A percentile compares a stretch with the other conserved stretches of the same genome.
phyloP scores from a whole-genome alignment of 2,888 invertebrate species.

The Horisme vitalbata region DNA sequence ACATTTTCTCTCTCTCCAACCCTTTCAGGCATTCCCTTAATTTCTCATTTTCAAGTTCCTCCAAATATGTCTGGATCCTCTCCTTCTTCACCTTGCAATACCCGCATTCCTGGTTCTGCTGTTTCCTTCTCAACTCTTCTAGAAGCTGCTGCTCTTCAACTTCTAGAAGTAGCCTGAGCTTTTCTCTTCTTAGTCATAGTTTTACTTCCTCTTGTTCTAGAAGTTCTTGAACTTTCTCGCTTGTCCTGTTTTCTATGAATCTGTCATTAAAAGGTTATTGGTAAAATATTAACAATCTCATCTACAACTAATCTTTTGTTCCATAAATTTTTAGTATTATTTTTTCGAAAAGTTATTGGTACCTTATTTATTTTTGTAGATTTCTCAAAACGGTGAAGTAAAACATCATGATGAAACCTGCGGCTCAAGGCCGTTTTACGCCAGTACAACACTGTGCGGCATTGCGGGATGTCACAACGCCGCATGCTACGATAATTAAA shows the following conservation, averaged over 20 bases:
- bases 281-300: no score
- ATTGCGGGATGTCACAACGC: no score
- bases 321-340: no score
- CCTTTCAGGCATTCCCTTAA: constrained; percentile 65
- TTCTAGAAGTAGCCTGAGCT: constrained; percentile 52
- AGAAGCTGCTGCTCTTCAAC: constrained; percentile 54
- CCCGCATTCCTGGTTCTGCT: constrained; percentile 52
- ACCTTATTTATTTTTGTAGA: no score
- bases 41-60: constrained; percentile 62
- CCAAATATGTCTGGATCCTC: constrained; percentile 46
- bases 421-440: no score
- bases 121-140: constrained; percentile 53
- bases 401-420: no score
- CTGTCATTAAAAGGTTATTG: constrained; percentile 43
- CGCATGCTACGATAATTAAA: no score
- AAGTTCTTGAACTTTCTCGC: constrained; percentile 58
- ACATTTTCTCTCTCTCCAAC: constrained; percentile 72
- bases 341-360: no score
- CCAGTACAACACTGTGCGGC: no score
- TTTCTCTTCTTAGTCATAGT: constrained; percentile 68
- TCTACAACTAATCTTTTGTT: no score
- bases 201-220: constrained; percentile 60
- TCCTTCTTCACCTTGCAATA: constrained; percentile 58
- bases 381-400: no score
- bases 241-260: constrained; percentile 62